Base-by-base conservation (phyloP, 2,888 invertebrate genomes). In the Lepidonotus clava region DNA sequence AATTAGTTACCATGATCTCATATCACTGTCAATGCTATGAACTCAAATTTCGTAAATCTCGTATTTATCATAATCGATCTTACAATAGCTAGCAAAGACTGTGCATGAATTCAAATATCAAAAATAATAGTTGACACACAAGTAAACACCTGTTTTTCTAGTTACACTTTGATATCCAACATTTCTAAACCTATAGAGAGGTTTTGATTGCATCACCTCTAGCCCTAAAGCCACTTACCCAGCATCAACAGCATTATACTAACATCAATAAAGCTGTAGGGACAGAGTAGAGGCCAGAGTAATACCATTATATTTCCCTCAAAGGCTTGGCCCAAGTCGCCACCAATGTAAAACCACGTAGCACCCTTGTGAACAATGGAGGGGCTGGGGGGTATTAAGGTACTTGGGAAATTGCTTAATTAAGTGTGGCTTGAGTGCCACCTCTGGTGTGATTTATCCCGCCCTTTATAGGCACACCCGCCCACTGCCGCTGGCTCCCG, bases 391-490 rank as follows among this genome's bases (percentile, higher is more conserved):
- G 61, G 61, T 61, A 61, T 61, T 61, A 61, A 32, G 61, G 61
- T 32, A 28, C 61, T 61, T 61, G 32, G 24, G 61, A 61, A 61
- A 61, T 61, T 61, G 61, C 28, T 61, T 61, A 61, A 61, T 61
- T 61, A 61, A 61, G 61, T 24, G n/a, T 11, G 28, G 1, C 61
- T 24, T 61, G 32, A 61, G 61, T 28, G 28, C 61, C 61, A 4
- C 11, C 4, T 32, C 1, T 24, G 61, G 61, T 61, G 61, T 61
- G 61, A 61, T 61, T 61, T 61, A 61, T 61, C 61, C 61, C 61
- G 32, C 28, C 28, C 24, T 4, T 61, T 61, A 61, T 61, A 24
- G 61, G 28, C 24, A 4, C 24, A 61, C 61, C 61, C 24, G 61
- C 24, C 11, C 28, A 61, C 28, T 61, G 24, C 61, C 61, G 28